Evolutionary conservation across 2,113 vertebrate genomes (phyloP).

Genomic region (Marcusenius ussheri): DNA sequence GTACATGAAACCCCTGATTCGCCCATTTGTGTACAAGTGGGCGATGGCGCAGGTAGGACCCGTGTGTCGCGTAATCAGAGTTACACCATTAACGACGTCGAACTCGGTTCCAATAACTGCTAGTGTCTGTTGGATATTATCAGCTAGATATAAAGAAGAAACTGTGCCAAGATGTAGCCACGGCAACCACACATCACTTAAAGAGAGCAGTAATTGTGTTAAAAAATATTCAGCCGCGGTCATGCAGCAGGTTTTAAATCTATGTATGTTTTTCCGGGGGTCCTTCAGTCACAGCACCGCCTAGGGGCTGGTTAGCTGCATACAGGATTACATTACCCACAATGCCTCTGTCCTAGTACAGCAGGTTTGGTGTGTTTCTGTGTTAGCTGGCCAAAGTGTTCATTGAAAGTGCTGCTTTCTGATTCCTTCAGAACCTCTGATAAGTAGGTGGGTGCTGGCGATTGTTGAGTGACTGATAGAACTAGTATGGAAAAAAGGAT

Average conservation of each 20-base stretch:
- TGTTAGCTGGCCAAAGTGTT: background rate
- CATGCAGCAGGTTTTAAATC: background rate
- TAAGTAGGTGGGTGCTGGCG: background rate
- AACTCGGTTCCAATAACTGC: background rate
- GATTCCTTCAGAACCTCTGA: background rate
- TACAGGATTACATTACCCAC: background rate
- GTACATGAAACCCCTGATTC: slow-evolving; percentile 64
- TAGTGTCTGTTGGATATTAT: background rate
- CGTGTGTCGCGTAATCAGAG: background rate
- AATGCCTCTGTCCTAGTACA: background rate
- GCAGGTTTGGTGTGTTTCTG: background rate
- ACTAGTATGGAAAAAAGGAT: background rate
- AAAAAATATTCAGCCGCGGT: background rate
- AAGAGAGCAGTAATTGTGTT: background rate
- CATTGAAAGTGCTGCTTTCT: background rate
- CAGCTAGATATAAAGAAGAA: background rate
- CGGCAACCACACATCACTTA: background rate
- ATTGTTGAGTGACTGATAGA: background rate
- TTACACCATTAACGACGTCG: background rate
- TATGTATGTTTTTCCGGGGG: background rate
- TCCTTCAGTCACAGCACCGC: background rate
- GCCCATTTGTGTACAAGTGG: slow-evolving; percentile 70
- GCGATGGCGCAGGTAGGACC: slow-evolving; percentile 58
- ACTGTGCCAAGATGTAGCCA: background rate
- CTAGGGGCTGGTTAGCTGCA: background rate